Base-by-base conservation (phyloP, 2,888 invertebrate genomes). In the Ferrisia virgata region DNA sequence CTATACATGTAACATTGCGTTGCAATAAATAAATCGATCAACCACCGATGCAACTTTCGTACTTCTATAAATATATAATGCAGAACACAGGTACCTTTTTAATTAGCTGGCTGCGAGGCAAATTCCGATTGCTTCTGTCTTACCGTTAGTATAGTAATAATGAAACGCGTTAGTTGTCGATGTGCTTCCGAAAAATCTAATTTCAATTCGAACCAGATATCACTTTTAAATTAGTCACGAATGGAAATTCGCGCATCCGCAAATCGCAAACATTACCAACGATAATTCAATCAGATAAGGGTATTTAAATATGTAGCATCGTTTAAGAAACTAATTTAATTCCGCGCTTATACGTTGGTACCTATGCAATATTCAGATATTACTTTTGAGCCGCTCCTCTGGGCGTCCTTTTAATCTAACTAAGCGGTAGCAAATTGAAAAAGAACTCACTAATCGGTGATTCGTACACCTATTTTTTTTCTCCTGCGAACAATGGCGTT, bases 101-200 rank as follows among this genome's bases (percentile, higher is more conserved):
- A 81, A 47, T 47, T 47, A 33, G 47, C 22, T 81, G 80, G 47
- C 80, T 58, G 15, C 31, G 31, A 47, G 80, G 80, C 80, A 58
- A 81, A 81, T 81, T 81, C 80, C 80, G 31, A 81, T 53, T 33
- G 80, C 80, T 81, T 81, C 80, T 81, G 80, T 81, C 80, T 43
- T 43, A 79, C 80, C 31, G 79, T 47, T 31, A 25, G 69, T 69
- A 31, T 69, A 69, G 31, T 31, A 4, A 31, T 69, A 69, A 69
- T 69, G 15, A 5, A 28, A 13, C 69, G 69, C 9, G 3, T 5
- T 40, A 11, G 31, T 0, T 0, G 69, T 25, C 31, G 31, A 6
- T 13, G 28, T 31, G 69, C 69, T 69, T 69, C 69, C 69, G 69
- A 69, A 69, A 69, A 69, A 31, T 81, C n/a, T 53, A 81, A 81